Base-by-base conservation (phyloP, 2,888 invertebrate genomes). In the Ormyrus nitidulus region DNA sequence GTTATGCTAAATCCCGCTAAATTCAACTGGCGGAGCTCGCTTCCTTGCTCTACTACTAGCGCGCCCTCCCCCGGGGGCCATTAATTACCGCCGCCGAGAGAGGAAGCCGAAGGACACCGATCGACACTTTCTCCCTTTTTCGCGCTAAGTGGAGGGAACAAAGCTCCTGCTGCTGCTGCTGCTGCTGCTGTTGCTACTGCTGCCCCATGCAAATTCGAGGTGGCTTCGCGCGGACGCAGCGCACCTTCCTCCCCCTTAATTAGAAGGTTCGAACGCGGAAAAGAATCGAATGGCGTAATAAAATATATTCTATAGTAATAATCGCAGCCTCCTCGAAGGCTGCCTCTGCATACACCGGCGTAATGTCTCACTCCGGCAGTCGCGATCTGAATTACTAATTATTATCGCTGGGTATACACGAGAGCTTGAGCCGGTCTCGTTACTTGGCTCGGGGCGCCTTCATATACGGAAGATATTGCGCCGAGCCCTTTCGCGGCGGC, bases 1-100 rank as follows among this genome's bases (percentile, higher is more conserved):
- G 88, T 88, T 89, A 89, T 89, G 88, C 88, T 87, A 88, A 90
- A 87, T 88, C 87, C 81, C 80, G 85, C 87, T 87, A 88, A 89
- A 89, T 88, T 88, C 87, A 89, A 85, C 83, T 81, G 13, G 13
- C 58, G 44, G n/a, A 56, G 56, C 80, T 6, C 53, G 48, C 53
- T 83, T 34, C 34, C 19, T 54, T 7, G 49, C 46, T 71, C 48
- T 66, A 69, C 13, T 62, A 69, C 19, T n/a, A 65, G 59, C n/a
- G 10, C 34, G 56, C 61, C 56, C 4, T 11, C 13, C 46, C 13
- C n/a, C 56, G 8, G 49, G 13, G 64, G 49, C 59, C 81, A 81
- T 81, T 81, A 81, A 81, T 81, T 79, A 75, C 71, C 13, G 64
- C 34, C 65, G 61, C 48, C 46, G 7, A 64, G 44, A 46, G 53